Evolutionary conservation across 2,113 vertebrate species (phyloP), one percentile per base, ranked within the genome.

Genomic region (Tichodroma muraria): DNA sequence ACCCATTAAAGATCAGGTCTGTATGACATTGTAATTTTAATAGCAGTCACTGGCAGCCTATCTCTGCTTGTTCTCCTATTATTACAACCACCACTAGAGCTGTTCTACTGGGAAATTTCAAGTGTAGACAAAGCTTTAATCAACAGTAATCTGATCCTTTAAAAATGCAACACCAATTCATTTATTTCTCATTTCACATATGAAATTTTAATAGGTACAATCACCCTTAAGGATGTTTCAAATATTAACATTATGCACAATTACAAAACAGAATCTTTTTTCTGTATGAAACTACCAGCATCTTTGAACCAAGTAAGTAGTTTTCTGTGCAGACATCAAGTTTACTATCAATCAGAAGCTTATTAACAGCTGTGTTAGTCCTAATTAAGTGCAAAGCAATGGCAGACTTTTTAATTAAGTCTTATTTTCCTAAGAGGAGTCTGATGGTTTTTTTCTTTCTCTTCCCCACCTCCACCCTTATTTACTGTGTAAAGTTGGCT

Each of bases 171-270:
- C 83, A 96, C 87, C 70, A 93, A 93, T 95, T 97, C 96, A 96
- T 96, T 97, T 96, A 93, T 95, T 97, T 95, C 95, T 94, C 91
- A 87, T 95, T 95, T 94, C 89, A 91, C 87, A 86, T 91, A 96
- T 96, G 94, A 95, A 97, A 95, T 86, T 96, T 97, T 96, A 96
- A 97, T 95, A 92, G 86, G 66, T 97, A 96, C 95, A 97, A 95
- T 96, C 93, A 95, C 90, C 96, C 96, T 97, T 96, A 97, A 97
- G 93, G 95, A 95, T 96, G 81, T 96, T 95, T 97, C 94, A 97
- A 96, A 97, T 97, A 97, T 97, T 97, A 96, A 97, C 95, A 88
- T 87, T 94, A 93, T 95, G 93, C 93, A 83, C 94, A 96, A 94
- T 96, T 94, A 94, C 87, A 96, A 96, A 95, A 96, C 94, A 96